Evolutionary conservation across 2,113 vertebrate genomes (phyloP).

Genomic region (Ploceus nigricollis): DNA sequence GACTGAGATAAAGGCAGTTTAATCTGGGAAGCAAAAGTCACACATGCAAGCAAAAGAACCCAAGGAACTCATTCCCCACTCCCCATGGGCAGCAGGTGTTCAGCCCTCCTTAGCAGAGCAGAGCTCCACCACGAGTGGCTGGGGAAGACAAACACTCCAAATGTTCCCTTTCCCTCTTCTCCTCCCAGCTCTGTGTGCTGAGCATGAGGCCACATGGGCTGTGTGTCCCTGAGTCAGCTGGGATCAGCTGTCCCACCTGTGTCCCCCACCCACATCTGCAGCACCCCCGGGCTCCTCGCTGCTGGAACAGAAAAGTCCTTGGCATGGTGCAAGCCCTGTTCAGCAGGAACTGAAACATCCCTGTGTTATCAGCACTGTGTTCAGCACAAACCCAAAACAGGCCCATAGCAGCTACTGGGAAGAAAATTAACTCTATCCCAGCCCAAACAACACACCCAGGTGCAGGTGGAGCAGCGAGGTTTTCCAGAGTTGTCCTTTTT

Average conservation of each 20-base stretch:
- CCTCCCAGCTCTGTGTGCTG: neutral
- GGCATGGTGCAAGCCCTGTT: neutral
- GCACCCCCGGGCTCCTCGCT: neutral
- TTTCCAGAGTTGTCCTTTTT: neutral
- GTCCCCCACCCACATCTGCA: neutral
- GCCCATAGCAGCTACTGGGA: neutral
- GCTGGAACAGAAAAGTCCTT: neutral
- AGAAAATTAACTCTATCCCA: neutral
- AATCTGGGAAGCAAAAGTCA: neutral
- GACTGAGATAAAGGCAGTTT: neutral
- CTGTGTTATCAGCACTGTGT: neutral
- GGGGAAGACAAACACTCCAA: neutral
- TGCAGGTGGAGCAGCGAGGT: rapidly evolving
- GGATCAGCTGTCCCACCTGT: neutral
- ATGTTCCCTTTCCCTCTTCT: neutral
- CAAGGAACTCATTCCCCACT: neutral
- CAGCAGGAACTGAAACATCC: neutral
- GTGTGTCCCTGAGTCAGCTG: neutral
- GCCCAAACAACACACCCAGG: no score
- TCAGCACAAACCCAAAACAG: neutral
- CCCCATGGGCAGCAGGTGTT: neutral
- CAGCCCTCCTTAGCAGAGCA: neutral
- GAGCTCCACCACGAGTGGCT: neutral
- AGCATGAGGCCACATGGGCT: neutral
- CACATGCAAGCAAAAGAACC: rapidly evolving